These are phyloP conservation scores for Phyllostomus hastatus DNA, from an alignment of 2,113 vertebrate species.

Conservation along the genomic window DNA sequence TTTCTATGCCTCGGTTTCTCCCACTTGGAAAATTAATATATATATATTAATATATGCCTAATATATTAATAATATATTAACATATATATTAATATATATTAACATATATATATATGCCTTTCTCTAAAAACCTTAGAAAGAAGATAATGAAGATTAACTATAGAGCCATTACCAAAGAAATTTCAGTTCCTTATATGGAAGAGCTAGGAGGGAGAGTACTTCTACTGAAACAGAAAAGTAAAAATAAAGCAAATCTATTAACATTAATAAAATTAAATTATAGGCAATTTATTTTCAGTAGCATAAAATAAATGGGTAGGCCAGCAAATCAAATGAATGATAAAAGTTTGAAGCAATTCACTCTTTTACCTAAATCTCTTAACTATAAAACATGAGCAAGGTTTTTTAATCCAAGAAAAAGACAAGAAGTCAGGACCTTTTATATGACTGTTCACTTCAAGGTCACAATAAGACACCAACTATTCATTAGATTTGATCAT, in stretches of 20 bases:
- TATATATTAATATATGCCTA: no score
- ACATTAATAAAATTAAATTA: constrained; percentile 45
- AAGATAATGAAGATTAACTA: constrained; percentile 33
- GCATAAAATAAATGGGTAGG: not conserved
- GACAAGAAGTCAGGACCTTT: not conserved
- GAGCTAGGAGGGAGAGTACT: constrained; percentile 26
- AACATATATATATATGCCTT: not conserved
- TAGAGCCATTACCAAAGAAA: not conserved
- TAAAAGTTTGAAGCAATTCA: not conserved
- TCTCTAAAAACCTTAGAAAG: not conserved
- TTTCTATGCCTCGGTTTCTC: constrained; percentile 45
- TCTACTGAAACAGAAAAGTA: not conserved
- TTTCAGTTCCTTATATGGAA: not conserved
- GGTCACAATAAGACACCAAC: not conserved
- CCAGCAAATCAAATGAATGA: constrained; percentile 30
- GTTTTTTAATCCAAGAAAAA: not conserved
- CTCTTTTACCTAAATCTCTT: not conserved
- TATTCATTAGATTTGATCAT: not conserved
- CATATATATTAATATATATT: no score
- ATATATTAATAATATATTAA: no score
- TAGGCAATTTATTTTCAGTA: constrained; percentile 33
- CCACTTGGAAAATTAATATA: not conserved
- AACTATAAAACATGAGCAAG: not conserved
- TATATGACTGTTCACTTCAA: not conserved
- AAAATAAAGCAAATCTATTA: constrained; percentile 38